phyloP scores from a whole-genome alignment of 2,888 invertebrate genomes.

The Hypomecis punctinalis region DNA sequence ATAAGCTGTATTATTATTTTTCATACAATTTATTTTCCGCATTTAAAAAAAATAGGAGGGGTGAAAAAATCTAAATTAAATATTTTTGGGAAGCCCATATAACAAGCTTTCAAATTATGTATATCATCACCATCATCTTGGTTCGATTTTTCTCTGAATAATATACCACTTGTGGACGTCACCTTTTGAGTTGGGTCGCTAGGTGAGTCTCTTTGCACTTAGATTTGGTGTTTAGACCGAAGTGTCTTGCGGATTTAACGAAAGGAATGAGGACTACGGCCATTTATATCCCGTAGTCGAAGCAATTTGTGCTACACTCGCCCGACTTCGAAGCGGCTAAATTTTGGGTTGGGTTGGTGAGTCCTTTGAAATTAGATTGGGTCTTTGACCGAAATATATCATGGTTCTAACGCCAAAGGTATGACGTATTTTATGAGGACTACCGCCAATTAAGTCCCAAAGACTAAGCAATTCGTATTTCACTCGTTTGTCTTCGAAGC shows the following conservation, averaged over 20 bases:
- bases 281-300: conserved; percentile 89
- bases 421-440: conserved; percentile 98
- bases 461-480: conserved; percentile 90
- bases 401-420: conserved; percentile 95
- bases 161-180: too few species aligned
- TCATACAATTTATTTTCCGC: too few species aligned
- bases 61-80: too few species aligned
- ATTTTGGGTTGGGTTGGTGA: conserved; percentile 94
- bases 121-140: too few species aligned
- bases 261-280: conserved; percentile 94
- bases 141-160: too few species aligned
- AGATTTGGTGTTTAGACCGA: too few species aligned
- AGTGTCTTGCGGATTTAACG: conserved; percentile 96
- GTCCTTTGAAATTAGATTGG: conserved; percentile 40
- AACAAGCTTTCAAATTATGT: too few species aligned
- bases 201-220: conserved; percentile 71
- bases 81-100: too few species aligned
- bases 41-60: too few species aligned
- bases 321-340: conserved; percentile 96
- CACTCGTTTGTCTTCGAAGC: conserved; percentile 95
- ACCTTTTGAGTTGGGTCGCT: conserved; percentile 95
- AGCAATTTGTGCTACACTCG: conserved; percentile 92
- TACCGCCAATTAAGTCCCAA: conserved; percentile 91
- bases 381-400: conserved; percentile 95
- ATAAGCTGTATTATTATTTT: too few species aligned